Evolutionary conservation across 2,888 invertebrate genomes (phyloP), one percentile per base, ranked within the genome.

Genomic region (Euphydryas editha): DNA sequence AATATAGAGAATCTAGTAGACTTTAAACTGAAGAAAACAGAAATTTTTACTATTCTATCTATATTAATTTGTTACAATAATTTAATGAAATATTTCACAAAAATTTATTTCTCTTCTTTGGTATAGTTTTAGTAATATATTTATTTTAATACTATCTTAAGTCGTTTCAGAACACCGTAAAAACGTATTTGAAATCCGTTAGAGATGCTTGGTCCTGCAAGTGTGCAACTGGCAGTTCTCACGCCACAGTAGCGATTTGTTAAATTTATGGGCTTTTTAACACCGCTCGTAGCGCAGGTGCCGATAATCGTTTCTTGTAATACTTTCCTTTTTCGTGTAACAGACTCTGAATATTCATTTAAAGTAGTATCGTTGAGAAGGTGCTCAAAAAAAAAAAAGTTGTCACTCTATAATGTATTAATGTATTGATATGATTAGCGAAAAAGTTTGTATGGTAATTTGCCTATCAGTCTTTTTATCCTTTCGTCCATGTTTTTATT

Each of bases 251-350:
- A 21, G 66, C 71, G 68, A 73, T 73, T 72, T 66, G 65, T 62
- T 59, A 63, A 70, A 73, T 75, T 76, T 76, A 73, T 74, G 69
- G 65, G 65, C 59, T 64, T 73, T 73, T 72, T 71, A 71, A 70
- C 66, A 67, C 61, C 63, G 63, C 57, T 63, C 61, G 55, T 46
- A 63, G 63, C 71, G 62, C 76, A 76, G 72, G 74, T 76, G 76
- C 64, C 73, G 68, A 73, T 74, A 75, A 75, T 73, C 71, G 73
- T 68, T 64, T 65, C 72, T 70, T 67, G 65, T 51, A 65, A 63
- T 67, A 65, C 55, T 66, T 61, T 60, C 42, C 39, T 67, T 65
- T 65, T 62, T 46, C 44, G 36, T 55, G 39, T 59, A 61, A 24
- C 18, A 54, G 39, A 15, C 39, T 46, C 54, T 51, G 44, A 21